These are phyloP conservation scores for Scaptomyza pallida DNA, from an alignment of 1,140 invertebrate species.

Conservation along the genomic window DNA sequence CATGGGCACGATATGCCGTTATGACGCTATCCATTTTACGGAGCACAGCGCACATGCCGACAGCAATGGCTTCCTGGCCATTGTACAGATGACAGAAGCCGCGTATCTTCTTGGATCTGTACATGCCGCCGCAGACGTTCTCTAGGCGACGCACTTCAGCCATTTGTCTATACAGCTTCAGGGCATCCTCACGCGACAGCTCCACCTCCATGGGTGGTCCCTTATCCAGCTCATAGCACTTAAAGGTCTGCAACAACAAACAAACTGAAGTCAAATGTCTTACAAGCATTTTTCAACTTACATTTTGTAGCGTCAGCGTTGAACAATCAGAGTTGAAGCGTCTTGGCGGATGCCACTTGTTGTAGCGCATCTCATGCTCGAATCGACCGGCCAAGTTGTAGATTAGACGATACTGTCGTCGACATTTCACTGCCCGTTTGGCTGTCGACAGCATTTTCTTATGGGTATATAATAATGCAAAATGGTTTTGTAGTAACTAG, in stretches of 20 bases:
- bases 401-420: neutral
- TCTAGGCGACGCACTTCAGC: conserved; percentile 88
- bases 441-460: neutral
- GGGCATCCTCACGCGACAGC: conserved; percentile 87
- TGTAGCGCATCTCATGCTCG: neutral
- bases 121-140: conserved; percentile 88
- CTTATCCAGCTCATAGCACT: conserved; percentile 93
- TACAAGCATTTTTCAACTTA: no score
- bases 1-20: conserved; percentile 88
- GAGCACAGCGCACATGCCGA: conserved; percentile 87
- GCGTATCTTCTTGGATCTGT: conserved; percentile 91
- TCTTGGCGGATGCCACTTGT: neutral
- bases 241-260: conserved; percentile 83
- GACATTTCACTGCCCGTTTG: neutral
- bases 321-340: conserved; percentile 17
- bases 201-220: conserved; percentile 88
- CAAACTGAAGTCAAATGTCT: no score
- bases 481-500: neutral
- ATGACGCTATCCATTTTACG: conserved; percentile 88
- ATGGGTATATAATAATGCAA: neutral
- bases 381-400: neutral
- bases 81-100: conserved; percentile 94
- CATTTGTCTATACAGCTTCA: conserved; percentile 88
- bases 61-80: conserved; percentile 88
- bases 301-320: conserved; percentile 63